These are phyloP conservation scores for Protomyctophum bolini DNA, from an alignment of 2,113 vertebrate genomes.

Conservation along the genomic window DNA sequence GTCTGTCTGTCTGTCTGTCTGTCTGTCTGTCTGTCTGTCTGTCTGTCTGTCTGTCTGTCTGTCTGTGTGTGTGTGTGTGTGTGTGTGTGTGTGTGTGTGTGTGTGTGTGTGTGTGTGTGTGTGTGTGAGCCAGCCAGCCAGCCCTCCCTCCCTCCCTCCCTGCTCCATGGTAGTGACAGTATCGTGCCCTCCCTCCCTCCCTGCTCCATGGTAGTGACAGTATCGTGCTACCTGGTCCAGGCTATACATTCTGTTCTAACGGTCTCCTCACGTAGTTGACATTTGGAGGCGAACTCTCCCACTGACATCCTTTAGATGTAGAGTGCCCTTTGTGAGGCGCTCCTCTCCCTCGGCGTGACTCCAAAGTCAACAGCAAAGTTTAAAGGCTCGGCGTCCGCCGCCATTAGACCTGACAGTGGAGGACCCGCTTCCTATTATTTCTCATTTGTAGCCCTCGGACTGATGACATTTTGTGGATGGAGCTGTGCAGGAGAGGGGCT, in stretches of 20 bases:
- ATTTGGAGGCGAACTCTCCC: conserved; percentile 75
- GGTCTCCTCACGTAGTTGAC: conserved; percentile 77
- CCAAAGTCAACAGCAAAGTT: conserved; percentile 69
- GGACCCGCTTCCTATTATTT: conserved; percentile 57
- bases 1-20: too few species aligned
- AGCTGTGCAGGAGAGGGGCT: conserved; percentile 2
- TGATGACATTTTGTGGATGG: conserved; percentile 61
- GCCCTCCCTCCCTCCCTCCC: background rate
- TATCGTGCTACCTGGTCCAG: conserved; percentile 38
- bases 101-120: background rate
- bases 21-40: too few species aligned
- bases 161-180: too few species aligned
- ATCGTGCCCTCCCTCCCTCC: background rate
- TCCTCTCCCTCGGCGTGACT: conserved; percentile 59
- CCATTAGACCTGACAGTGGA: conserved; percentile 65
- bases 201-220: conserved; percentile 9
- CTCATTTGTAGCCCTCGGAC: conserved; percentile 40
- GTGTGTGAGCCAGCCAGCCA: too few species aligned
- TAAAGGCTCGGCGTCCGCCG: conserved; percentile 65
- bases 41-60: too few species aligned
- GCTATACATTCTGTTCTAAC: conserved; percentile 59
- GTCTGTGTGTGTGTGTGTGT: background rate
- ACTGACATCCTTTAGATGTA: conserved; percentile 71
- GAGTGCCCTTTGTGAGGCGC: conserved; percentile 52
- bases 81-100: too few species aligned